Evolutionary conservation across 2,797 vertebrate species (phyloP).

Genomic region (Gambelia wislizenii): DNA sequence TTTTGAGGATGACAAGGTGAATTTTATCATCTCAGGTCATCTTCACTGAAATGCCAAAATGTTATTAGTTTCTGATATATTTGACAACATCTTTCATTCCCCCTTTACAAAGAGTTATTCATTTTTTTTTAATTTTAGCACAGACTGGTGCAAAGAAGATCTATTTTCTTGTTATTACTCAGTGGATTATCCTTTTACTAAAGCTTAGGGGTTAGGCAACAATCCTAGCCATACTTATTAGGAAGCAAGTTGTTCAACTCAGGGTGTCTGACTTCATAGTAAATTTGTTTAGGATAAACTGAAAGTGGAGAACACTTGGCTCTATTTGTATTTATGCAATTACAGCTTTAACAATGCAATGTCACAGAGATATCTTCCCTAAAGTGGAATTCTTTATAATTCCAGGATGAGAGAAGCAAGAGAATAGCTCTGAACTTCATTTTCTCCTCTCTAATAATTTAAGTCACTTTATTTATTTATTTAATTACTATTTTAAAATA

Average conservation of each 20-base stretch:
- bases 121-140: slow-evolving; percentile 35
- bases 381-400: neutral
- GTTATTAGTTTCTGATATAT: slow-evolving; percentile 48
- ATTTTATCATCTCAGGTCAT: slow-evolving; percentile 18
- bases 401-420: neutral
- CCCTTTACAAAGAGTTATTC: neutral
- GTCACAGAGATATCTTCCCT: neutral
- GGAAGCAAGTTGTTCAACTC: neutral
- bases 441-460: neutral
- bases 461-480: neutral
- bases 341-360: neutral
- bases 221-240: slow-evolving; percentile 10
- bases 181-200: slow-evolving; percentile 31
- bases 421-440: neutral
- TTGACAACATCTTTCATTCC: slow-evolving; percentile 46
- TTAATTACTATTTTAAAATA: neutral
- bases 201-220: neutral
- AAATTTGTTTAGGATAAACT: neutral
- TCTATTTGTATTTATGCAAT: neutral
- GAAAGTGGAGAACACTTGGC: neutral
- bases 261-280: neutral
- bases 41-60: slow-evolving; percentile 37
- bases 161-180: slow-evolving; percentile 27
- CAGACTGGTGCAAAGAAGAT: slow-evolving; percentile 21
- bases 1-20: neutral